phyloP scores from a whole-genome alignment of 2,113 vertebrate genomes.

The Percina caprodes region DNA sequence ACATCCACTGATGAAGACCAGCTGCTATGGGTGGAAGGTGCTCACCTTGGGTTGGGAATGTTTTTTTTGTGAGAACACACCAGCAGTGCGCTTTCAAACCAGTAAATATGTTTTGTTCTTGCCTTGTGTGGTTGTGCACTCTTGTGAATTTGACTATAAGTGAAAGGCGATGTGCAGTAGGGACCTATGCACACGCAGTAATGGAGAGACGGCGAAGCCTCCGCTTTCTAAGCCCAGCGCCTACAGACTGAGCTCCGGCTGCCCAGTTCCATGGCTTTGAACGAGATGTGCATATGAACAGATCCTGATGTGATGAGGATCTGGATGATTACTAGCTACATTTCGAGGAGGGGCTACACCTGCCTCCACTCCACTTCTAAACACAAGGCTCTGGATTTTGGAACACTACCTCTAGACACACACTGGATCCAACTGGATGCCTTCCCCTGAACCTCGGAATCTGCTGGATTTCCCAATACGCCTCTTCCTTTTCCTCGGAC shows the following conservation, averaged over 20 bases:
- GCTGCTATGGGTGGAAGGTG: background rate
- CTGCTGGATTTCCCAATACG: too few relatives aligned
- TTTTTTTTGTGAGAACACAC: background rate
- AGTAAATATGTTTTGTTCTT: background rate
- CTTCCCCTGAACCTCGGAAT: too few relatives aligned
- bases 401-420: too few relatives aligned
- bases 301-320: background rate
- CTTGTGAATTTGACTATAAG: background rate
- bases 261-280: background rate
- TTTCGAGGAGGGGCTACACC: background rate
- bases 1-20: background rate
- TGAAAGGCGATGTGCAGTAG: background rate
- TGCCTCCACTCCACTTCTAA: too few relatives aligned
- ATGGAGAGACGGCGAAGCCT: too few relatives aligned
- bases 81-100: background rate
- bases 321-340: background rate
- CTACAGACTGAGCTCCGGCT: too few relatives aligned
- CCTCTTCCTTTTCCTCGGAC: too few relatives aligned
- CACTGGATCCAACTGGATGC: too few relatives aligned
- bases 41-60: background rate
- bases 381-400: too few relatives aligned
- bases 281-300: background rate
- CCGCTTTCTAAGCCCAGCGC: too few relatives aligned
- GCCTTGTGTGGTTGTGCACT: background rate
- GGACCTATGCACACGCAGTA: too few relatives aligned